Base-by-base conservation (phyloP, 2,888 invertebrate species). In the Octonoba sinensis region DNA sequence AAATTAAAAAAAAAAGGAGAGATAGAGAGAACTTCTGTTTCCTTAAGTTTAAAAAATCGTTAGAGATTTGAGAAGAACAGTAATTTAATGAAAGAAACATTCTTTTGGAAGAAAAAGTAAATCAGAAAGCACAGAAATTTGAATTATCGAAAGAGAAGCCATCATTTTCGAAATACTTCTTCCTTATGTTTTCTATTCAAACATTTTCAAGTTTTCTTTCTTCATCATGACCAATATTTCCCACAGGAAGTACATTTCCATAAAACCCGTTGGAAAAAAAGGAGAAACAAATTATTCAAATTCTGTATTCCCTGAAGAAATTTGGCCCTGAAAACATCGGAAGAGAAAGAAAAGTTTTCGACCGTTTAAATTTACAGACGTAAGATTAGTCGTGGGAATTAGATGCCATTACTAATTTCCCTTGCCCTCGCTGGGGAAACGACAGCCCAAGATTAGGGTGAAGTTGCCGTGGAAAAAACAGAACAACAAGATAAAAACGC, bases 351-450 rank as follows among this genome's bases (percentile, higher is more conserved):
- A 74, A 64, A 64, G 49, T 70, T 82, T 62, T 36, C 62, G 60
- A 74, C 69, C 74, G 81, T 82, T 74, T 82, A 82, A 82, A 82
- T 82, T 82, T 82, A 82, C 81, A 82, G 74, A 74, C 65, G 74
- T 70, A 75, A 82, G 74, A 82, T 82, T 82, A 82, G 74, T n/a
- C 70, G 44, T 44, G 81, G 81, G 81, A 74, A 70, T 81, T 81
- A 74, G 74, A 82, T 70, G 81, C 74, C 75, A 70, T 82, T 75
- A 82, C 74, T 82, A 75, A 82, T 82, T 82, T 82, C 65, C 70
- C 64, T 56, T 70, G 20, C 47, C 12, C 57, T 70, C 75, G 22
- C 81, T 15, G 49, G 75, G 74, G 81, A 82, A 51, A 73, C 65
- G 59, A 59, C 67, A 12, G 54, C 56, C 46, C 36, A 75, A 75